These are phyloP conservation scores for Poicephalus gulielmi DNA, from an alignment of 2,113 vertebrate genomes.

Conservation along the genomic window DNA sequence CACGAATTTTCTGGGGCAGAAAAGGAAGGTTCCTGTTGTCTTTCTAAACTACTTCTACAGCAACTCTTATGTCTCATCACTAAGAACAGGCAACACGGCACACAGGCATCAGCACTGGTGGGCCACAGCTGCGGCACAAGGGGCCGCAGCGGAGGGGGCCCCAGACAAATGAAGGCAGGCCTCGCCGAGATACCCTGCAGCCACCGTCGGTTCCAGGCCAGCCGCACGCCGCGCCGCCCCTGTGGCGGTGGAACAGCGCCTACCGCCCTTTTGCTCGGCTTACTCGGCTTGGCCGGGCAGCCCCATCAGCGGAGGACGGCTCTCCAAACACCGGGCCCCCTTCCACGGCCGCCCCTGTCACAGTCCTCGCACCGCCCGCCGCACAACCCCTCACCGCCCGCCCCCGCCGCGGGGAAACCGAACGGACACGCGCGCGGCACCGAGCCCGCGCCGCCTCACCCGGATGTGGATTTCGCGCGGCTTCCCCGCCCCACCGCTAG, in stretches of 20 bases:
- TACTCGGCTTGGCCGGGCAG: background rate
- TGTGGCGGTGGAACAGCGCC: fast-evolving
- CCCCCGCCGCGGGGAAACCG: no score
- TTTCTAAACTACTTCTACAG: background rate
- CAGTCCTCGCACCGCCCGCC: no score
- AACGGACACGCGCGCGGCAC: no score
- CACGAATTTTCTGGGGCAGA: background rate
- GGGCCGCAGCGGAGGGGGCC: background rate
- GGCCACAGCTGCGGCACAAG: background rate
- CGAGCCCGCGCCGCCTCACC: background rate
- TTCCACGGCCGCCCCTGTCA: no score
- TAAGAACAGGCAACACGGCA: background rate
- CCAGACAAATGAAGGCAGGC: background rate
- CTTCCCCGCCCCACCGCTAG: background rate
- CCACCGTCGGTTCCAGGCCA: no score
- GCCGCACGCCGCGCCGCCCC: background rate
- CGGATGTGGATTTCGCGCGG: background rate
- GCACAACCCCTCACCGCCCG: no score
- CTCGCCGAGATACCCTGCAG: background rate
- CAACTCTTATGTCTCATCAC: fast-evolving
- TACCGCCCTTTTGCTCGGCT: background rate
- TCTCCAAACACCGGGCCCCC: no score
- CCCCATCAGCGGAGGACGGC: background rate
- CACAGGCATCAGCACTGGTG: fast-evolving
- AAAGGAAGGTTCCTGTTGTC: background rate